Percentiles rank a stretch among this genome's conserved stretches.
These are phyloP conservation scores for Saturnia japonica DNA, from an alignment of 2,888 invertebrate genomes.

Conservation along the genomic window DNA sequence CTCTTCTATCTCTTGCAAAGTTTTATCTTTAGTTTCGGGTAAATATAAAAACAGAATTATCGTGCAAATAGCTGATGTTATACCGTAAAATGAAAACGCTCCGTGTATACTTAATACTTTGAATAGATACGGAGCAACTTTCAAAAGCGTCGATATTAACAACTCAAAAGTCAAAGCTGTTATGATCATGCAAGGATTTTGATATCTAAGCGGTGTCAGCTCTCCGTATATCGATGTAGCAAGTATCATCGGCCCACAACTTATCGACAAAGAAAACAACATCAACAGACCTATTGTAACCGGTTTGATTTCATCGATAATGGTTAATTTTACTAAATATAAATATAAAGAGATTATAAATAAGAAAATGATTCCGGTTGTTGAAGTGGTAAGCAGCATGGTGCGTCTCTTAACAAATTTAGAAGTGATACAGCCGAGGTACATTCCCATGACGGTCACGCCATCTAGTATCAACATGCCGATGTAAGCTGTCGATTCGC, in stretches of 20 bases:
- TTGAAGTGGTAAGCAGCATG: constrained; percentile 33
- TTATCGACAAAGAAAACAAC: constrained; percentile 43
- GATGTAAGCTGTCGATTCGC: constrained; percentile 39
- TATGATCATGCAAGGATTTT: constrained; percentile 27
- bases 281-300: constrained; percentile 37
- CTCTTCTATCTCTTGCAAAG: constrained; percentile 37
- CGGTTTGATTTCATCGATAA: constrained; percentile 37
- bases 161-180: constrained; percentile 22
- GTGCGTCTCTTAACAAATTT: constrained; percentile 40
- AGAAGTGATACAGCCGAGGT: constrained; percentile 40
- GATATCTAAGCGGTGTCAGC: constrained; percentile 37
- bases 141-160: constrained; percentile 24
- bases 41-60: constrained; percentile 31
- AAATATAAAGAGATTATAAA: constrained; percentile 45
- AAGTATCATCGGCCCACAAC: constrained; percentile 50
- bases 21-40: constrained; percentile 41
- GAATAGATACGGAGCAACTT: constrained; percentile 31
- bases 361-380: constrained; percentile 38
- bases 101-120: constrained; percentile 28
- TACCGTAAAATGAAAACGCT: constrained; percentile 33
- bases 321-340: constrained; percentile 35
- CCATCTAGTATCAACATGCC: constrained; percentile 47
- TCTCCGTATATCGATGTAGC: constrained; percentile 39
- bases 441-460: constrained; percentile 42
- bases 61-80: constrained; percentile 24